Conservation (phyloP, 2,888 invertebrate genomes). For the Habrosyne pyritoides region DNA sequence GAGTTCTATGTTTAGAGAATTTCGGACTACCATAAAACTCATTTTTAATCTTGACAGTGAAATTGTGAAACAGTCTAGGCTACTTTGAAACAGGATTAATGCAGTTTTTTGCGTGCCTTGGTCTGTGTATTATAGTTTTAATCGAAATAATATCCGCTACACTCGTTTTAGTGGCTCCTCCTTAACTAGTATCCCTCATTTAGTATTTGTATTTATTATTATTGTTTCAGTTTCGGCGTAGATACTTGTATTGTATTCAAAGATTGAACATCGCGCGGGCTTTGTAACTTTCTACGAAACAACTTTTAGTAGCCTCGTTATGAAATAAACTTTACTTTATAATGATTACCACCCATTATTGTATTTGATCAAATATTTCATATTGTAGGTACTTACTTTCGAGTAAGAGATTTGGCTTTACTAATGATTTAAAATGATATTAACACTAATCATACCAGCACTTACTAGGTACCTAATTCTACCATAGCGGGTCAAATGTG, state of each 20-base stretch:
- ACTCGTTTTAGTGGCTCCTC: conserved; percentile 34
- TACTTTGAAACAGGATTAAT: too few relatives aligned
- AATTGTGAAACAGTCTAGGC: too few relatives aligned
- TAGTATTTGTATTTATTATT: conserved; percentile 56
- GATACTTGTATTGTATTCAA: conserved; percentile 20
- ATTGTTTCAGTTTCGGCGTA: conserved; percentile 47
- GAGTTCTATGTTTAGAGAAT: too few relatives aligned
- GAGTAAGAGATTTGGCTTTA: too few relatives aligned
- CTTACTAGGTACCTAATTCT: too few relatives aligned
- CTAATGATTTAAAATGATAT: too few relatives aligned
- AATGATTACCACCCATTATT: neutral
- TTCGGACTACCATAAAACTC: too few relatives aligned
- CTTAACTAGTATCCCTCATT: conserved; percentile 40
- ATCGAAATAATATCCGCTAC: conserved; percentile 13
- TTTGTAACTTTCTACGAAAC: conserved; percentile 17
- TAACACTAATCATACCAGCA: too few relatives aligned
- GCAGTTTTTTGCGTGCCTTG: too few relatives aligned
- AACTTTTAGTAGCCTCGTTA: neutral
- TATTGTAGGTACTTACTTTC: neutral
- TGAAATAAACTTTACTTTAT: neutral
- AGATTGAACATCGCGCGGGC: conserved; percentile 31
- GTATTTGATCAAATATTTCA: neutral
- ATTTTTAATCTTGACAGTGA: too few relatives aligned
- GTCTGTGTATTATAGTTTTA: neutral
- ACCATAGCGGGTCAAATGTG: too few relatives aligned